Evolutionary conservation across 2,113 vertebrate genomes (phyloP), one percentile per base, ranked within the genome.

Genomic region (Otolemur garnettii): DNA sequence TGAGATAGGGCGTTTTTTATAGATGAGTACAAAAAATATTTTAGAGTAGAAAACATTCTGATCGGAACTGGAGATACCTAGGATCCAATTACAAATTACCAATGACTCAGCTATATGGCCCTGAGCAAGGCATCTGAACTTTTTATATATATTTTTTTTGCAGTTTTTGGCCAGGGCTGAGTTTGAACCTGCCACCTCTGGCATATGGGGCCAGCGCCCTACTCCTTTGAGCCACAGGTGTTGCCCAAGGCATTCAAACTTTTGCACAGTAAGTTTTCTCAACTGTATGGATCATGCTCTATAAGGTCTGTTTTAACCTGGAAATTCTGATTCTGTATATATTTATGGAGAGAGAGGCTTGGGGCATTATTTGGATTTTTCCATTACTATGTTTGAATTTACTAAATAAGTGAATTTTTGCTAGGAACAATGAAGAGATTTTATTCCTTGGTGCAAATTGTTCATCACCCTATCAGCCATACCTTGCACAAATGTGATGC

Each of bases 361-460:
- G 30, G 6, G 5, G 12, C 5, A 71, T 74, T 90, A 53, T 66
- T 60, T 90, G 55, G 9, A 60, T 35, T 77, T 78, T 10, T 66
- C 1, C n/a, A 26, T 71, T 71, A 80, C 21, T 87, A 0, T 45
- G 13, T 38, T 60, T 79, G 15, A 87, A 80, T 87, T 87, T 93
- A 84, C 26, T 90, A 92, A 85, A 62, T 74, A 93, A 95, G 60
- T 83, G 21, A 74, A 81, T 55, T 78, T 4, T 13, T 84, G n/a
- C 11, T 85, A 77, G 38, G 26, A n/a, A 68, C 42, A 15, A 91
- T 59, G 9, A 17, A 45, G 22, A 42, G 66, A 86, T 79, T 93
- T 69, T 90, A 12, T 24, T 21, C 19, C 4, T 53, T 38, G 14
- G 26, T 66, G n/a, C 5, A 55, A 1, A n/a, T 21, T 66, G 91